Conservation (phyloP, 2,113 vertebrate species). For the Sphyrna mokarran region DNA sequence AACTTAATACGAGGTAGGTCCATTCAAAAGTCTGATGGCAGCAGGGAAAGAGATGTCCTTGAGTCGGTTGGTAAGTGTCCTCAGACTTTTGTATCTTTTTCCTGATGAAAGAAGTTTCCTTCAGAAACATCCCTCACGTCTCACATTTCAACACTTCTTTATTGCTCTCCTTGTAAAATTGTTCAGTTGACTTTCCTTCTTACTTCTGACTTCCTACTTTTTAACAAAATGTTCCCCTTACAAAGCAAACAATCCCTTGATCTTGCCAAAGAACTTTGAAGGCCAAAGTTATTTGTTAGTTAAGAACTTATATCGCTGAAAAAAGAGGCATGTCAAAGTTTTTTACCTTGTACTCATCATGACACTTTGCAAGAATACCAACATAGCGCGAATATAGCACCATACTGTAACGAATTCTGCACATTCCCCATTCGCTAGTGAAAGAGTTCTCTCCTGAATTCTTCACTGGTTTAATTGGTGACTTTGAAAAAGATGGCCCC, state of each 20-base stretch:
- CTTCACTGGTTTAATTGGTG: background rate
- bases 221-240: background rate
- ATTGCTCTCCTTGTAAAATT: background rate
- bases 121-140: background rate
- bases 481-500: background rate
- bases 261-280: background rate
- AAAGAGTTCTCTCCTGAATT: background rate
- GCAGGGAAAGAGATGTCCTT: no score
- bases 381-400: no score
- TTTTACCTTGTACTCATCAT: no score
- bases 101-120: no score
- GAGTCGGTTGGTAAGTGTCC: no score
- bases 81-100: background rate
- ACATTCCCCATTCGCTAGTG: background rate
- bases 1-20: no score
- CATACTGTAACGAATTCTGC: background rate
- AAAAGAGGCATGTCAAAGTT: no score
- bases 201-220: no score
- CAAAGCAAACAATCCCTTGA: background rate
- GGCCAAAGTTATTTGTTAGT: no score
- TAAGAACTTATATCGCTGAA: no score
- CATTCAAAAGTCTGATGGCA: no score
- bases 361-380: no score
- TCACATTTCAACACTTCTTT: background rate
- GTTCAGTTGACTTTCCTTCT: background rate